These are phyloP conservation scores for Lophius piscatorius DNA, from an alignment of 2,113 vertebrate species.

Conservation along the genomic window DNA sequence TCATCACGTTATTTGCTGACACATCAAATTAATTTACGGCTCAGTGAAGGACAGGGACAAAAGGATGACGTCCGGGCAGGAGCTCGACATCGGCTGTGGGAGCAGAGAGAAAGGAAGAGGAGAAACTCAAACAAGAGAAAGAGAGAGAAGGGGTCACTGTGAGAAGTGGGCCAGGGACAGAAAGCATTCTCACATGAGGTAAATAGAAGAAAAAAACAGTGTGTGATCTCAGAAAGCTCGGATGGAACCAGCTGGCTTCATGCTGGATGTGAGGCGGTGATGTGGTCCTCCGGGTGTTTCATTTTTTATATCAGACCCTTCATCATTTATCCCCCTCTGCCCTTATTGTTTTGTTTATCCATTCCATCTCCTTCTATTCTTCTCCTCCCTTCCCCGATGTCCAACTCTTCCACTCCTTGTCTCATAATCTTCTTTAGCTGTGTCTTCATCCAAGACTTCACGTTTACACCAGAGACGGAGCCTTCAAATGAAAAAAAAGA, in stretches of 20 bases:
- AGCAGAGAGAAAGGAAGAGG: background rate
- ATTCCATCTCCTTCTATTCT: background rate
- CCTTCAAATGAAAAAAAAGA: too few relatives aligned
- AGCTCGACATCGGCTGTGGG: background rate
- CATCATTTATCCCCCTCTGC: constrained; percentile 27
- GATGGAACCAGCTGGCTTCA: constrained; percentile 8
- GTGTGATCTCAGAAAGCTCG: constrained; percentile 32
- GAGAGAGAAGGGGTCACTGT: background rate
- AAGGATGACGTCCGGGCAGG: background rate
- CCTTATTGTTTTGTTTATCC: constrained; percentile 24
- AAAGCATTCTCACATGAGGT: constrained; percentile 1
- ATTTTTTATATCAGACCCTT: constrained; percentile 19
- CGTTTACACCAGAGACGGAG: constrained; percentile 22
- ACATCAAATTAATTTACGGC: constrained; percentile 7
- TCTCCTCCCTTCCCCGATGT: constrained; percentile 10
- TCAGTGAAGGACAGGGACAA: background rate
- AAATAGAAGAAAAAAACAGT: constrained; percentile 18
- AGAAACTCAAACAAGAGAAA: constrained; percentile 1
- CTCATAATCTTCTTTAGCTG: background rate
- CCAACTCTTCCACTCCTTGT: constrained; percentile 27
- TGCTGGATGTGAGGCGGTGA: constrained; percentile 26
- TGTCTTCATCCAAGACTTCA: constrained; percentile 38
- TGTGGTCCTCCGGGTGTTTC: constrained; percentile 24
- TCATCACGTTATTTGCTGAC: background rate
- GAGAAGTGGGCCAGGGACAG: background rate